A percentile compares a stretch with the other conserved stretches of the same genome.
These are phyloP conservation scores for Cydia pomonella DNA, from an alignment of 1,140 invertebrate genomes.

Conservation along the genomic window DNA sequence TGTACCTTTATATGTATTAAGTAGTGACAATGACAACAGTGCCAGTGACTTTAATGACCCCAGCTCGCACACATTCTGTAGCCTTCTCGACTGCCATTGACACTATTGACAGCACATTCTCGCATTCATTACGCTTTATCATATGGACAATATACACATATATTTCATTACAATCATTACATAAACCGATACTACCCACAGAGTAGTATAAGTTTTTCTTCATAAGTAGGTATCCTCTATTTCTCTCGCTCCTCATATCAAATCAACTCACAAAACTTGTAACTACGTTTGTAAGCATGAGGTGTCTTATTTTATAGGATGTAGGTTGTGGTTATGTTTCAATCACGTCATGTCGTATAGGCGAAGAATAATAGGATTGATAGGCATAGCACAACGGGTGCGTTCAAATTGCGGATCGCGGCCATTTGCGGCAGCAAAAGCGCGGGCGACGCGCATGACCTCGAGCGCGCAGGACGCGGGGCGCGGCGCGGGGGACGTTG, in stretches of 20 bases:
- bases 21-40: too few species aligned
- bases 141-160: neutral
- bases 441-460: slow-evolving; percentile 31
- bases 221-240: too few species aligned
- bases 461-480: slow-evolving; percentile 32
- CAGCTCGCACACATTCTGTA: slow-evolving; percentile 10
- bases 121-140: neutral
- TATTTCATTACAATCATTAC: too few species aligned
- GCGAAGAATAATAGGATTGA: neutral
- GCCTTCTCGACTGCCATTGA: neutral
- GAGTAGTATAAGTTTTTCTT: too few species aligned
- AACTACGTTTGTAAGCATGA: too few species aligned
- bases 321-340: neutral
- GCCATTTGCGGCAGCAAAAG: slow-evolving; percentile 31
- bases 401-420: slow-evolving; percentile 28
- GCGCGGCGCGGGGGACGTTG: slow-evolving; percentile 70
- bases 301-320: neutral
- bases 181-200: too few species aligned
- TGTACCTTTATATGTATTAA: too few species aligned
- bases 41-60: neutral
- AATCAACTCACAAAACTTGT: too few species aligned
- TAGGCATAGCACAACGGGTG: slow-evolving; percentile 18
- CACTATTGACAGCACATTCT: neutral
- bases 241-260: too few species aligned
- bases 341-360: neutral